Conservation (phyloP, 2,113 vertebrate genomes). For the Coptodon bakossiorum region DNA sequence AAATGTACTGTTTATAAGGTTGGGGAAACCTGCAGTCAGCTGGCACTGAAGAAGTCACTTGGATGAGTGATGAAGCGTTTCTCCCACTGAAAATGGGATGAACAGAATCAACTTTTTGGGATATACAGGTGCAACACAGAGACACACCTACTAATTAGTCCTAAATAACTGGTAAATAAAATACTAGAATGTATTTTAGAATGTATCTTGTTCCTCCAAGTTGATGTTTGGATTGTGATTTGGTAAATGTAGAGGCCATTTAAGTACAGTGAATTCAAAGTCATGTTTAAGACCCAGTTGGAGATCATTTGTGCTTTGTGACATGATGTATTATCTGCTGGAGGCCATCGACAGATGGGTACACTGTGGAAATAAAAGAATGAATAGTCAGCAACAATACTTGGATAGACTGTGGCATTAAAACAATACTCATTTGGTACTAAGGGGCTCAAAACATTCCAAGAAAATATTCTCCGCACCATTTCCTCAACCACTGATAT, state of each 20-base stretch:
- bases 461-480: not conserved
- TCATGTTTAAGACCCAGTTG: not conserved
- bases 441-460: not conserved
- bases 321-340: not conserved
- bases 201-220: not conserved
- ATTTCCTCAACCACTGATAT: not conserved
- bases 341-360: not conserved
- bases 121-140: not conserved
- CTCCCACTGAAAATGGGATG: not conserved
- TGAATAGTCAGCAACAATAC: not conserved
- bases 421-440: not conserved
- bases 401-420: not conserved
- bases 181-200: not conserved
- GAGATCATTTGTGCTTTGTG: not conserved
- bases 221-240: not conserved
- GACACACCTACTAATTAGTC: not conserved
- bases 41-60: not conserved
- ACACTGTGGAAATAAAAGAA: not conserved
- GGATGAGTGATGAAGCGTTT: accelerated
- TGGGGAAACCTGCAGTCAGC: not conserved
- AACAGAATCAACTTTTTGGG: not conserved
- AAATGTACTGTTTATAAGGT: not conserved
- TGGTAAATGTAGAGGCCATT: not conserved
- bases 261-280: not conserved
- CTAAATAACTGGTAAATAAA: not conserved